Evolutionary conservation across 2,113 vertebrate species (phyloP).

Genomic region (Toxotes chatareus): DNA sequence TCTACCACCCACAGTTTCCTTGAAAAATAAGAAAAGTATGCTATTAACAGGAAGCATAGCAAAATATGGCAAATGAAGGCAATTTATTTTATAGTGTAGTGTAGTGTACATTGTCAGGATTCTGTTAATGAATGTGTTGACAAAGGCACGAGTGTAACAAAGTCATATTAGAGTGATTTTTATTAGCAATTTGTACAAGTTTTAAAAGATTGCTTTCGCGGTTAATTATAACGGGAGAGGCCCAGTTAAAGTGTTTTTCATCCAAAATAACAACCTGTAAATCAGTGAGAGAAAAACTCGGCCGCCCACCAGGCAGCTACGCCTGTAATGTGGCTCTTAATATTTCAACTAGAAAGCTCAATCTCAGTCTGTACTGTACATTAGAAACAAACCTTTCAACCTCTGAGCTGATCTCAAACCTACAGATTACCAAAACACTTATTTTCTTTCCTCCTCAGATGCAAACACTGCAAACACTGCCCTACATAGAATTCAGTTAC

Average conservation of each 20-base stretch:
- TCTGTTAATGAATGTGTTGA: constrained; percentile 7
- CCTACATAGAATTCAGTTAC: not conserved
- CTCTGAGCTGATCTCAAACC: not conserved
- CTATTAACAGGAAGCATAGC: constrained; percentile 12
- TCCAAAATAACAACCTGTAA: not conserved
- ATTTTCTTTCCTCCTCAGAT: not conserved
- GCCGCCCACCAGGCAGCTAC: not conserved
- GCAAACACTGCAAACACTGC: not conserved
- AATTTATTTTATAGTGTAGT: constrained; percentile 2
- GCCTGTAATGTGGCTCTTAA: not conserved
- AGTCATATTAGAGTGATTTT: not conserved
- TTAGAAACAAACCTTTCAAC: not conserved
- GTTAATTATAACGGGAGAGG: not conserved
- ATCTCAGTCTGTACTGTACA: not conserved
- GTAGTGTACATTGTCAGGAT: not conserved
- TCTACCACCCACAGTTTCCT: constrained; percentile 38
- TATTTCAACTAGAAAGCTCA: not conserved
- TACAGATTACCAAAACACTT: not conserved
- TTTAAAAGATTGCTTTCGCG: not conserved
- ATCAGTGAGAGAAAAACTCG: not conserved
- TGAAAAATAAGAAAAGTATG: constrained; percentile 9
- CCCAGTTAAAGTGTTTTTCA: not conserved
- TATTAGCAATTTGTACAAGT: not conserved
- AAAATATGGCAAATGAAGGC: constrained; percentile 15
- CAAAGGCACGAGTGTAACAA: not conserved